phyloP scores from a whole-genome alignment of 2,113 vertebrate species.

The Psophia crepitans region DNA sequence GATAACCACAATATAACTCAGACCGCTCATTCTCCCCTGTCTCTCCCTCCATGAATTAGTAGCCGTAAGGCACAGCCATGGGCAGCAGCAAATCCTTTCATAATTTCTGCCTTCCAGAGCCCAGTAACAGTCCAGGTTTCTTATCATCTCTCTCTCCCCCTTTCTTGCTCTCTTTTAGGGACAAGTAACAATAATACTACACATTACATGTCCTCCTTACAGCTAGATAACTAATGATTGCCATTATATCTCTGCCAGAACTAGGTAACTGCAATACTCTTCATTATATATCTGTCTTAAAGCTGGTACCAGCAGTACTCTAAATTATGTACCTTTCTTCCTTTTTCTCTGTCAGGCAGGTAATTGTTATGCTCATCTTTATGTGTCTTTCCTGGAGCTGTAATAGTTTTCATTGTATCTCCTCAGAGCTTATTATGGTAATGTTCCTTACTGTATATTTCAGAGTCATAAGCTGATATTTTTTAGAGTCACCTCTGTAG shows the following conservation, averaged over 20 bases:
- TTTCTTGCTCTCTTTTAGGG: not conserved
- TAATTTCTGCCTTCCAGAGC: constrained; percentile 10
- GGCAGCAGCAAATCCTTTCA: not conserved
- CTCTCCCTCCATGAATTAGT: not conserved
- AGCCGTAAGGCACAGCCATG: not conserved
- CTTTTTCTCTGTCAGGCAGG: constrained; percentile 20
- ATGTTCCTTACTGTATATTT: constrained; percentile 15
- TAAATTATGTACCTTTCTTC: constrained; percentile 28
- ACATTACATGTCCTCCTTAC: constrained; percentile 18
- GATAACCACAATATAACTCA: not conserved
- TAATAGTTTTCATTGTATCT: constrained; percentile 54
- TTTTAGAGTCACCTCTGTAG: not conserved
- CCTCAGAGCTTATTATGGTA: constrained; percentile 36
- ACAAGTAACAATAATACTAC: constrained; percentile 24
- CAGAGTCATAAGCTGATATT: not conserved
- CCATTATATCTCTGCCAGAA: constrained; percentile 22
- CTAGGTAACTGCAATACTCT: constrained; percentile 1
- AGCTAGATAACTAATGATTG: constrained; percentile 27
- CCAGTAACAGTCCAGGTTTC: not conserved
- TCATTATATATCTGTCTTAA: constrained; percentile 36
- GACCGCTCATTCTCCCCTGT: not conserved
- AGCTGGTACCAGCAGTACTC: constrained; percentile 14
- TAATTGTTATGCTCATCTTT: constrained; percentile 46
- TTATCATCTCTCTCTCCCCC: not conserved
- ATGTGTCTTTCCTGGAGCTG: constrained; percentile 39